Conservation (phyloP, 2,113 vertebrate genomes). For the Coryphaenoides rupestris region DNA sequence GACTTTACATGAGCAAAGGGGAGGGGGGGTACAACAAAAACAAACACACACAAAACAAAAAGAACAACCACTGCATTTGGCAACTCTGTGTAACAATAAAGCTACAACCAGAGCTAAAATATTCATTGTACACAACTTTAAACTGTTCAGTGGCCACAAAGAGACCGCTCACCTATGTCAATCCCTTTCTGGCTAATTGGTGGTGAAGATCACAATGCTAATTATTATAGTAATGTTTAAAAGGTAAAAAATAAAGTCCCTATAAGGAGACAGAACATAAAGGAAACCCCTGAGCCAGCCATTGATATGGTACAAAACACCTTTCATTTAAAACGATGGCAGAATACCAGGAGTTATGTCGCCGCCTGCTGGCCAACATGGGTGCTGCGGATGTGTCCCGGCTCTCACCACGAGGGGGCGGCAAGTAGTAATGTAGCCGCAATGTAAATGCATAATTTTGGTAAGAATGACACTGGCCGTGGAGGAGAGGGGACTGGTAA, state of each 20-base stretch:
- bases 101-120: no score
- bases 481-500: slow-evolving; percentile 40
- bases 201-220: neutral
- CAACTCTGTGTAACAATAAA: no score
- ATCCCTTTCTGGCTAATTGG: neutral
- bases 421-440: slow-evolving; percentile 29
- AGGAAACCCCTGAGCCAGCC: slow-evolving; percentile 35
- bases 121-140: no score
- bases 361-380: slow-evolving; percentile 42
- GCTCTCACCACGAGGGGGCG: slow-evolving; percentile 22
- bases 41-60: no score
- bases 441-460: slow-evolving; percentile 30
- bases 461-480: slow-evolving; percentile 47
- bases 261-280: slow-evolving; percentile 27
- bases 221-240: slow-evolving; percentile 1
- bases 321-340: slow-evolving; percentile 14
- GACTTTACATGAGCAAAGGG: no score
- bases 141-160: no score
- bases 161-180: no score
- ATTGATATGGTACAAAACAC: slow-evolving; percentile 12
- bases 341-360: slow-evolving; percentile 9
- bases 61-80: no score
- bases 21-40: no score
- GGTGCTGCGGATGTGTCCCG: slow-evolving; percentile 42
- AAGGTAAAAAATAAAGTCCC: neutral